phyloP scores from a whole-genome alignment of 2,888 invertebrate genomes.

The Eristalinus sepulchralis region DNA sequence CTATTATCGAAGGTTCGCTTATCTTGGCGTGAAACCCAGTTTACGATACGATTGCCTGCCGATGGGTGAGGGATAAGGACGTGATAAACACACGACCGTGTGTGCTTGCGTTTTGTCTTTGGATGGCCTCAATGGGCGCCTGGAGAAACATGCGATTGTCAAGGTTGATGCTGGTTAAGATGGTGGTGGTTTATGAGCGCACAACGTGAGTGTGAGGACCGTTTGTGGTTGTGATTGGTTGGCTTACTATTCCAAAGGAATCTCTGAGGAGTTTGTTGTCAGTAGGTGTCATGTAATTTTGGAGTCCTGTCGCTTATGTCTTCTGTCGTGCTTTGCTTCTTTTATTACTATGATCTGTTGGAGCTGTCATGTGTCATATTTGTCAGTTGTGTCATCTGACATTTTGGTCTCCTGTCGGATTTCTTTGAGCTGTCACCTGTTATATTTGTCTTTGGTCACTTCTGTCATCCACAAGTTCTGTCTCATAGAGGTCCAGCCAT shows the following conservation, averaged over 20 bases:
- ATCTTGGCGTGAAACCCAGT: background rate
- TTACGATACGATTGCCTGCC: background rate
- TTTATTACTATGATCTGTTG: too few species aligned
- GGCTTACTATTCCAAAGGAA: background rate
- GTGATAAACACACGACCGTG: background rate
- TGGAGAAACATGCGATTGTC: background rate
- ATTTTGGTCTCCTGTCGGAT: too few species aligned
- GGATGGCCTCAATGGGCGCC: background rate
- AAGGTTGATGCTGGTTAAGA: background rate
- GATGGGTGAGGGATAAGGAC: background rate
- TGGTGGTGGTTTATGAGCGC: background rate
- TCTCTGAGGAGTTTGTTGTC: too few species aligned
- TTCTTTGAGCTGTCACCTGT: background rate
- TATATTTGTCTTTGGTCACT: too few species aligned
- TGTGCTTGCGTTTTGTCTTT: background rate
- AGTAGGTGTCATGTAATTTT: too few species aligned
- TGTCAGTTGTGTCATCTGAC: too few species aligned
- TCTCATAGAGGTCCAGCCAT: too few species aligned
- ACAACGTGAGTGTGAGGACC: background rate
- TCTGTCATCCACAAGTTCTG: too few species aligned
- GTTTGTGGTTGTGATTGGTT: background rate
- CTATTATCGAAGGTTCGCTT: conserved; percentile 23
- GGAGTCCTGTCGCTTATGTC: too few species aligned
- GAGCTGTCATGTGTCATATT: too few species aligned
- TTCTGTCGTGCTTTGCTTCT: too few species aligned